phyloP scores from a whole-genome alignment of 2,888 invertebrate species.

The Lissocephala sabroskyi region DNA sequence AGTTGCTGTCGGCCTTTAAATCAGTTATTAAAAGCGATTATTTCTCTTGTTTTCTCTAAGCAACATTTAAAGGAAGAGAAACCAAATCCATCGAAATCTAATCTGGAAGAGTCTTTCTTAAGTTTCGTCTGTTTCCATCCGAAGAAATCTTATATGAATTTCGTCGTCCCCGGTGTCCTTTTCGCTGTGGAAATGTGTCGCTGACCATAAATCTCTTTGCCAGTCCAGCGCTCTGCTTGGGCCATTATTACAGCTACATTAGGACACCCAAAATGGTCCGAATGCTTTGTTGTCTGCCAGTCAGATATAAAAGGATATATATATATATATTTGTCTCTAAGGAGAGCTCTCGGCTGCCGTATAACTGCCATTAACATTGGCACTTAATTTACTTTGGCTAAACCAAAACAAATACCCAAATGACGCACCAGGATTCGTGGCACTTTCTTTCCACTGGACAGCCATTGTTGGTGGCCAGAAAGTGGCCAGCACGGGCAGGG shows the following conservation, averaged over 20 bases:
- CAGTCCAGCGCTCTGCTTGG: slow-evolving; percentile 44
- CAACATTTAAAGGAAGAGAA: too few relatives aligned
- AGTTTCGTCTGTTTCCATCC: too few relatives aligned
- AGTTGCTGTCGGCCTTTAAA: not conserved
- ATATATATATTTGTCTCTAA: too few relatives aligned
- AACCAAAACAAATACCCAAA: slow-evolving; percentile 52
- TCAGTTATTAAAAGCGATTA: not conserved
- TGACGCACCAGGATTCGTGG: slow-evolving; percentile 32
- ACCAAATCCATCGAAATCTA: too few relatives aligned
- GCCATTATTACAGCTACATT: slow-evolving; percentile 57
- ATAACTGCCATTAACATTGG: slow-evolving; percentile 63
- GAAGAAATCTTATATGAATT: too few relatives aligned
- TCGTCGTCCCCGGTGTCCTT: not conserved
- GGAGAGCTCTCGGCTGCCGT: slow-evolving; percentile 33
- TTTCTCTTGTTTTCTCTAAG: not conserved
- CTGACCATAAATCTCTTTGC: slow-evolving; percentile 42
- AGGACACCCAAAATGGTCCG: slow-evolving; percentile 56
- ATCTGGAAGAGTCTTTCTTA: too few relatives aligned
- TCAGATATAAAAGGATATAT: not conserved
- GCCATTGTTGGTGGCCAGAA: slow-evolving; percentile 44
- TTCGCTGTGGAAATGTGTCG: not conserved
- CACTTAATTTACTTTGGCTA: slow-evolving; percentile 61
- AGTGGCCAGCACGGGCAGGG: not conserved
- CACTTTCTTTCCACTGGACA: slow-evolving; percentile 47
- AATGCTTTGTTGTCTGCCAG: slow-evolving; percentile 26